Base-by-base conservation (phyloP, 2,113 vertebrate genomes). In the Anseranas semipalmata region DNA sequence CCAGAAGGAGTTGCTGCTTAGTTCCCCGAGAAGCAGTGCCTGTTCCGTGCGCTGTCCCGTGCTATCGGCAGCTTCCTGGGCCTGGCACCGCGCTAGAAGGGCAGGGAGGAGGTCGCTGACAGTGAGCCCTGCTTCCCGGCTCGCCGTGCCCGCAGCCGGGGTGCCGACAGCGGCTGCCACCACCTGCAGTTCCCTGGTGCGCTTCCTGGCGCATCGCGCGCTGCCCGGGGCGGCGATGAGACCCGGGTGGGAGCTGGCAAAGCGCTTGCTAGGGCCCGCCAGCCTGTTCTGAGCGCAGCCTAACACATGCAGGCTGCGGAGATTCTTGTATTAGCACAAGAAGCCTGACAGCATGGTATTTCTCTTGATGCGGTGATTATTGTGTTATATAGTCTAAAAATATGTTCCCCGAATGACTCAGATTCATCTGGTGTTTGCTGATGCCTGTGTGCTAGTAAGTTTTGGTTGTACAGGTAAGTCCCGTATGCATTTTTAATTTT, bases 161-260 rank as follows among this genome's bases (percentile, higher is more conserved):
- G 50, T 71, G 48, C 35, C 16, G n/a, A 27, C 48, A 20, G 20
- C 6, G 3, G 2, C 21, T 21, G 53, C 32, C 32, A 14, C 12
- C 4, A 83, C 48, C 22, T 1, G 15, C 28, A 32, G 27, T 9
- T 28, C 27, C 50, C 50, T 25, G 41, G 9, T 25, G 50, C 24
- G 25, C 50, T 22, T 52, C 50, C 50, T 24, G 22, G 50, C 25
- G 50, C 52, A 55, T 28, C 4, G 27, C 30, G 28, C 15, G 16
- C 8, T 30, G 28, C 39, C n/a, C 12, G 19, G 35, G 68, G 60
- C 27, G 3, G 55, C 85, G 93, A 91, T 81, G 89, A 84, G 96
- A 95, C 73, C 80, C 91, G 93, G 94, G 90, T 85, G 93, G 93
- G 91, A 92, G 80, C 82, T 78, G 66, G 81, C 84, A 91, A 95